These are phyloP conservation scores for Melitaea cinxia DNA, from an alignment of 1,140 invertebrate species.

Conservation along the genomic window DNA sequence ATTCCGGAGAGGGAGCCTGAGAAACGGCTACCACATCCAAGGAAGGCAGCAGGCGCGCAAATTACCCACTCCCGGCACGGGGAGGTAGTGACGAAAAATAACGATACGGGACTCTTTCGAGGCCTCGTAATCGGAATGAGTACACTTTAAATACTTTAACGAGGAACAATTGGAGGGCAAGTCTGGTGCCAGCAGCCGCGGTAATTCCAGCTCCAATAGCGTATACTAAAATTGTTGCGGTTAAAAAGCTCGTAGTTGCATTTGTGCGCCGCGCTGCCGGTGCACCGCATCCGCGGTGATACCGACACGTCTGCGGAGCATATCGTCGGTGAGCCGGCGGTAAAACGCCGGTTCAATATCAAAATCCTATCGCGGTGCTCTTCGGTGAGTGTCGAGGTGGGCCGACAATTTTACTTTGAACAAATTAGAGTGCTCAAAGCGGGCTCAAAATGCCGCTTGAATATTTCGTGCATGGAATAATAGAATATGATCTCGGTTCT, in stretches of 20 bases:
- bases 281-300: conserved; percentile 82
- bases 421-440: conserved; percentile 93
- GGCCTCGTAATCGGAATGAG: conserved; percentile 90
- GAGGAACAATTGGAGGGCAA: conserved; percentile 94
- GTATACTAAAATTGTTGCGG: conserved; percentile 94
- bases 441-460: conserved; percentile 85
- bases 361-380: conserved; percentile 83
- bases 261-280: conserved; percentile 85
- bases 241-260: conserved; percentile 90
- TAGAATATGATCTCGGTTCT: conserved; percentile 91
- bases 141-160: conserved; percentile 79
- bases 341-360: conserved; percentile 70
- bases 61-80: conserved; percentile 92
- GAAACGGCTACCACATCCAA: conserved; percentile 96
- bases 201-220: conserved; percentile 96
- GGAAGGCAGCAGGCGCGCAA: conserved; percentile 94
- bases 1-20: conserved; percentile 91
- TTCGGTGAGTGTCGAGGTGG: conserved; percentile 84
- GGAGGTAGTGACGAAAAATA: conserved; percentile 94
- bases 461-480: conserved; percentile 92
- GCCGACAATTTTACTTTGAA: conserved; percentile 89
- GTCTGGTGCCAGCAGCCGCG: conserved; percentile 95
- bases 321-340: conserved; percentile 71
- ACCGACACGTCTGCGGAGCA: conserved; percentile 76
- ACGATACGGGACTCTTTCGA: conserved; percentile 90